Percentiles rank a stretch among this genome's conserved stretches.
These are phyloP conservation scores for Trachythela sp. DNA, from an alignment of 64 coral and sea anemone species.

Conservation along the genomic window DNA sequence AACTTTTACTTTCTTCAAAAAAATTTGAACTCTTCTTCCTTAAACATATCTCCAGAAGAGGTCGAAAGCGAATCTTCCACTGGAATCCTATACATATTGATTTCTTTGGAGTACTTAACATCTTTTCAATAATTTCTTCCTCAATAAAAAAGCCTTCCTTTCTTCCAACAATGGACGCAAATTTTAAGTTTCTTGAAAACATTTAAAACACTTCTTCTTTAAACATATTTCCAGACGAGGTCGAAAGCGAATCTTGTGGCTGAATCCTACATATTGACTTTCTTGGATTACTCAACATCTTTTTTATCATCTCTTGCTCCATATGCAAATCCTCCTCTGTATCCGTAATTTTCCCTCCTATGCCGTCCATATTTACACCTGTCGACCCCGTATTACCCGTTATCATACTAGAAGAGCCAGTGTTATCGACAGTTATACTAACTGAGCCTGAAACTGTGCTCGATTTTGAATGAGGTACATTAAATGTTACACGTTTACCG, in stretches of 20 bases:
- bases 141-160: too few species aligned
- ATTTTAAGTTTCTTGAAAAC: too few species aligned
- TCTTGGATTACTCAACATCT: neutral
- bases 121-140: neutral
- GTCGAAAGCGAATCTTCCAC: neutral
- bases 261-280: constrained; percentile 14
- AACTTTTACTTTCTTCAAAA: too few species aligned
- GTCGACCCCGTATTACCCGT: neutral
- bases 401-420: neutral
- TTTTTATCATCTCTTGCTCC: neutral
- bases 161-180: too few species aligned
- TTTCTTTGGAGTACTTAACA: neutral
- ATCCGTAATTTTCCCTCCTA: neutral
- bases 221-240: constrained; percentile 12
- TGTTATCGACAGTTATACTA: neutral
- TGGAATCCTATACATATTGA: neutral
- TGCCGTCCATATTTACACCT: neutral
- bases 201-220: neutral
- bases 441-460: neutral
- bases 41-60: neutral
- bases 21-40: neutral
- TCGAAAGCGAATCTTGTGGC: neutral
- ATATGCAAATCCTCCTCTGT: neutral
- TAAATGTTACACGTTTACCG: neutral
- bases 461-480: neutral